These are phyloP conservation scores for Dromiciops gliroides DNA, from an alignment of 2,113 vertebrate genomes.

Conservation along the genomic window DNA sequence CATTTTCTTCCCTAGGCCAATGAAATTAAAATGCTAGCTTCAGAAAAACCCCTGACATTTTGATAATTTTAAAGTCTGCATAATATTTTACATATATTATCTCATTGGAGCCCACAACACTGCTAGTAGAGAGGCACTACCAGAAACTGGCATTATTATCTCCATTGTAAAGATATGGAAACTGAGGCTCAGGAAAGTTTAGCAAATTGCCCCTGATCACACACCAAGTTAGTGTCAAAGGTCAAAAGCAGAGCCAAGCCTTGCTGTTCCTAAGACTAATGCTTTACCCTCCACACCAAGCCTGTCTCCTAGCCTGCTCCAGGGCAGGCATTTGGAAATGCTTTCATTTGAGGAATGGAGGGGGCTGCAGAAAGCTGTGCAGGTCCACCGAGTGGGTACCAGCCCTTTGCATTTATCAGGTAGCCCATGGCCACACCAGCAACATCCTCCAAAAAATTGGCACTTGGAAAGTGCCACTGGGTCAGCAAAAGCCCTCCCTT, in stretches of 20 bases:
- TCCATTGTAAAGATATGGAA: neutral
- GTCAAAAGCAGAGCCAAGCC: too few species aligned
- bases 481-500: neutral
- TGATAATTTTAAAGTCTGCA: neutral
- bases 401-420: too few species aligned
- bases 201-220: neutral
- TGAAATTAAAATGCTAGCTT: neutral
- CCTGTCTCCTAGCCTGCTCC: too few species aligned
- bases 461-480: neutral
- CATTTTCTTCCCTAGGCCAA: neutral
- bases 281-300: too few species aligned
- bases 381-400: neutral
- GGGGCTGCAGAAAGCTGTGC: neutral
- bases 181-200: neutral
- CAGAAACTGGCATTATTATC: neutral
- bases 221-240: too few species aligned
- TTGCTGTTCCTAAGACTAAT: too few species aligned
- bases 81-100: neutral
- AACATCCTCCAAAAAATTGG: neutral
- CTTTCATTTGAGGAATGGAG: neutral
- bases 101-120: neutral
- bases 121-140: neutral
- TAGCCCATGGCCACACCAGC: neutral
- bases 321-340: neutral
- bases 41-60: neutral